Conservation (phyloP, 2,888 invertebrate genomes). For the Apodemia duryi region DNA sequence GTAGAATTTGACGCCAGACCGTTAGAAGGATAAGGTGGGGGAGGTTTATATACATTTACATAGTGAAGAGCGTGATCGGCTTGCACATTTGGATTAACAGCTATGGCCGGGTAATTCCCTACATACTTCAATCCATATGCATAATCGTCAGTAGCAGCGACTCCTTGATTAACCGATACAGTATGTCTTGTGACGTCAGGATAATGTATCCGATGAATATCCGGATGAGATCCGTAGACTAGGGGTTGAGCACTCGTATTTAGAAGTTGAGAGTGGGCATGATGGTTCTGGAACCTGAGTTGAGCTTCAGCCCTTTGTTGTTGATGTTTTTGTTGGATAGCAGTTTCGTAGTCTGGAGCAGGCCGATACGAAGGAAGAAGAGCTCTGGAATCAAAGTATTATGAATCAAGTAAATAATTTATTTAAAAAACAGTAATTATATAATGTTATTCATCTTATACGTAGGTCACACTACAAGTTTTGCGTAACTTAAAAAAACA, state of each 20-base stretch:
- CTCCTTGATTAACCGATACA: slow-evolving; percentile 44
- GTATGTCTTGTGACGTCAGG: slow-evolving; percentile 83
- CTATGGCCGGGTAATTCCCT: slow-evolving; percentile 58
- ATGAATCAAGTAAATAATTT: too few species aligned
- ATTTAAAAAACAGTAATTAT: too few species aligned
- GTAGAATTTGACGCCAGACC: slow-evolving; percentile 90
- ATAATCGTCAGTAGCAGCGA: slow-evolving; percentile 52
- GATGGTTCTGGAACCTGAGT: slow-evolving; percentile 60
- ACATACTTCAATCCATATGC: slow-evolving; percentile 56
- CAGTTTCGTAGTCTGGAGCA: slow-evolving; percentile 97
- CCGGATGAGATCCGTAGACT: slow-evolving; percentile 85
- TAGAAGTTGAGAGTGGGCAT: slow-evolving; percentile 46
- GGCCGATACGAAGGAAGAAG: slow-evolving; percentile 91
- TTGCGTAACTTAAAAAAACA: too few species aligned
- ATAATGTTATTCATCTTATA: too few species aligned
- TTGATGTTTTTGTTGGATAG: slow-evolving; percentile 91
- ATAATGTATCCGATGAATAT: slow-evolving; percentile 83
- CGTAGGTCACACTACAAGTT: too few species aligned
- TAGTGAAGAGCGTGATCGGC: slow-evolving; percentile 74
- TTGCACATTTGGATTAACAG: slow-evolving; percentile 60
- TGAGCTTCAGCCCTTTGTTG: slow-evolving; percentile 64
- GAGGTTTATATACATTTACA: slow-evolving; percentile 87
- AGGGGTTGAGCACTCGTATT: slow-evolving; percentile 52
- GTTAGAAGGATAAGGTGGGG: slow-evolving; percentile 90
- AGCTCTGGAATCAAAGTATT: slow-evolving; percentile 38